These are phyloP conservation scores for Rhabdomys pumilio DNA, from an alignment of 2,797 vertebrate species.

Conservation along the genomic window DNA sequence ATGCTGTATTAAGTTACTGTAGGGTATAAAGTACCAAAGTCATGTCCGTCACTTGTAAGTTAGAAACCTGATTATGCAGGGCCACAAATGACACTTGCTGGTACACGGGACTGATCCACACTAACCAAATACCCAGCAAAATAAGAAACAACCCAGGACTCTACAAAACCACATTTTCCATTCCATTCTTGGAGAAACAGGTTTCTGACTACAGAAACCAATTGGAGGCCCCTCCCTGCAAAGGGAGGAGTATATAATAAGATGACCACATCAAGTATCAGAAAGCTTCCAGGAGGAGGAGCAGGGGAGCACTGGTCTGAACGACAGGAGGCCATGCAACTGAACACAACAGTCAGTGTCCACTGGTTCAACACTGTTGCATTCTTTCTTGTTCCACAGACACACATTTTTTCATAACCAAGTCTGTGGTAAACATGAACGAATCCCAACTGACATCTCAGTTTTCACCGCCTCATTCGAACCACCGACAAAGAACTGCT, in stretches of 20 bases:
- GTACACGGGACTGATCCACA: not conserved
- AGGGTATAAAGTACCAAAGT: not conserved
- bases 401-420: constrained; percentile 15
- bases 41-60: not conserved
- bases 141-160: not conserved
- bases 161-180: not conserved
- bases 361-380: not conserved
- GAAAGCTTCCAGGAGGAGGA: not conserved
- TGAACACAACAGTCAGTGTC: not conserved
- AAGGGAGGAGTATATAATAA: not conserved
- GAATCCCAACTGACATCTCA: constrained; percentile 19
- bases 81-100: not conserved
- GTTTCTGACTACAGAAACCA: not conserved
- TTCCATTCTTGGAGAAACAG: not conserved
- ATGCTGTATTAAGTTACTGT: not conserved
- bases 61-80: constrained; percentile 4
- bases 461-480: not conserved
- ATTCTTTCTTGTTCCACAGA: not conserved
- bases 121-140: not conserved
- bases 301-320: not conserved
- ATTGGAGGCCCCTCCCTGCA: too few relatives aligned
- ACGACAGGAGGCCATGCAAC: not conserved
- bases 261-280: not conserved
- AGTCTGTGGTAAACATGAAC: not conserved
- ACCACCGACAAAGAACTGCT: not conserved